phyloP scores from a whole-genome alignment of 2,113 vertebrate genomes.

The Eclectus roratus region DNA sequence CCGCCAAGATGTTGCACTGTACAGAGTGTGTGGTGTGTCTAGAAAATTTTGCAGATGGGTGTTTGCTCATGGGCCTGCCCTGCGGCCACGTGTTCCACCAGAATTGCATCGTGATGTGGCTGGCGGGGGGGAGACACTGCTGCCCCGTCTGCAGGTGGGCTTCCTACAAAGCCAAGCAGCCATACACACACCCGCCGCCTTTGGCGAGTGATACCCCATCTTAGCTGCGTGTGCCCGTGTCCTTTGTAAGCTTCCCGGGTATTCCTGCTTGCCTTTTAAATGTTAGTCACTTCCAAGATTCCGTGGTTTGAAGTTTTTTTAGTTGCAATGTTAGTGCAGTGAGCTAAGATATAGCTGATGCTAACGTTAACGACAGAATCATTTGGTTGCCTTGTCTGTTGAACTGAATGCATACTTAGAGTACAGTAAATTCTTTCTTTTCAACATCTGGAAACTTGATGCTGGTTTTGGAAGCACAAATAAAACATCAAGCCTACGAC shows the following conservation, averaged over 20 bases:
- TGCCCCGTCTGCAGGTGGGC: slow-evolving; percentile 96
- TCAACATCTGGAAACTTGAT: slow-evolving; percentile 59
- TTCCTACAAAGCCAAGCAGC: slow-evolving; percentile 91
- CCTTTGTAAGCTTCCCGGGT: slow-evolving; percentile 73
- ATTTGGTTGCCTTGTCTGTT: slow-evolving; percentile 80
- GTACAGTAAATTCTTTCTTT: slow-evolving; percentile 61
- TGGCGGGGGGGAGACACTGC: slow-evolving; percentile 89
- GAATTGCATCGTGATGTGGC: slow-evolving; percentile 93
- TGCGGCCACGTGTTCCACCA: slow-evolving; percentile 97
- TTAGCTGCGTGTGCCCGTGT: slow-evolving; percentile 62
- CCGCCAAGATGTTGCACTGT: slow-evolving; percentile 82
- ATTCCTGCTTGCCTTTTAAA: slow-evolving; percentile 83
- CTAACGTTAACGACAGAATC: slow-evolving; percentile 72
- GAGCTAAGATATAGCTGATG: slow-evolving; percentile 75
- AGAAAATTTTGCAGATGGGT: slow-evolving; percentile 86
- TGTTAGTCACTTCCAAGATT: slow-evolving; percentile 81
- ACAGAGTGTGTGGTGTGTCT: slow-evolving; percentile 97
- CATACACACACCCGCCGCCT: slow-evolving; percentile 68
- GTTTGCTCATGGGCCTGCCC: slow-evolving; percentile 89
- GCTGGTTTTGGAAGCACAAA: slow-evolving; percentile 79
- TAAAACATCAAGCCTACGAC: slow-evolving; percentile 37
- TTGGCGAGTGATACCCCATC: slow-evolving; percentile 50
- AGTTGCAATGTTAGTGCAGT: slow-evolving; percentile 81
- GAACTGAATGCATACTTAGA: slow-evolving; percentile 69
- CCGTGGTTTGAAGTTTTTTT: slow-evolving; percentile 81